A percentile compares a stretch with the other conserved stretches of the same genome.
phyloP scores from a whole-genome alignment of 2,113 vertebrate species.

The Amazona guildingii region DNA sequence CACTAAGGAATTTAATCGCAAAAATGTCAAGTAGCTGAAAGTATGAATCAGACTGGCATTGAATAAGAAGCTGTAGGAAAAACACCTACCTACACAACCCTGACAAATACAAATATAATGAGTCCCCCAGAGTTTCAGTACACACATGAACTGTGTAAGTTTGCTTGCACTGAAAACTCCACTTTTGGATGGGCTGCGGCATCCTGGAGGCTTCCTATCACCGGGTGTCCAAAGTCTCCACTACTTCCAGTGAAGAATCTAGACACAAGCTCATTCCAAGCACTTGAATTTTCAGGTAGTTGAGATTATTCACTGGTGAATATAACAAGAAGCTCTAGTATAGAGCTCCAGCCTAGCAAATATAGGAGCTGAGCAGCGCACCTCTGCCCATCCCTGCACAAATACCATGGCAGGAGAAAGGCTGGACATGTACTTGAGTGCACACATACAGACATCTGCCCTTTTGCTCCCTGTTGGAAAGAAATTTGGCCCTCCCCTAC shows the following conservation, averaged over 20 bases:
- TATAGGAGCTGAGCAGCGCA: neutral
- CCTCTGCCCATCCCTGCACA: neutral
- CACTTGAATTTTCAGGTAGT: neutral
- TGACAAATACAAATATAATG: neutral
- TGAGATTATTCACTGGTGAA: neutral
- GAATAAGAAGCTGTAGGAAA: neutral
- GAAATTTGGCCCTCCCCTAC: neutral
- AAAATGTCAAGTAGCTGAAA: constrained; percentile 48
- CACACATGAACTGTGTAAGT: neutral
- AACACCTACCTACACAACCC: neutral
- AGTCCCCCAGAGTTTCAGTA: neutral
- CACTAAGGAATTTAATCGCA: constrained; percentile 38
- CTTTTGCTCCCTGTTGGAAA: neutral
- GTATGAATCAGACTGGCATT: constrained; percentile 45
- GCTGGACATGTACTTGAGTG: neutral
- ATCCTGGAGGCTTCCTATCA: neutral
- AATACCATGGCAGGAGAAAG: neutral
- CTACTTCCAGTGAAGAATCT: neutral
- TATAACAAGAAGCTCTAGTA: neutral
- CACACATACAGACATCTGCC: neutral
- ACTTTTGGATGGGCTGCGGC: neutral
- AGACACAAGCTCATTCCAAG: neutral
- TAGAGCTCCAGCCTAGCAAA: neutral
- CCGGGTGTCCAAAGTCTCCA: neutral
- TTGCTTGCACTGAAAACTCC: neutral